phyloP scores from a whole-genome alignment of 2,797 vertebrate species.

The Coregonus suidteri region DNA sequence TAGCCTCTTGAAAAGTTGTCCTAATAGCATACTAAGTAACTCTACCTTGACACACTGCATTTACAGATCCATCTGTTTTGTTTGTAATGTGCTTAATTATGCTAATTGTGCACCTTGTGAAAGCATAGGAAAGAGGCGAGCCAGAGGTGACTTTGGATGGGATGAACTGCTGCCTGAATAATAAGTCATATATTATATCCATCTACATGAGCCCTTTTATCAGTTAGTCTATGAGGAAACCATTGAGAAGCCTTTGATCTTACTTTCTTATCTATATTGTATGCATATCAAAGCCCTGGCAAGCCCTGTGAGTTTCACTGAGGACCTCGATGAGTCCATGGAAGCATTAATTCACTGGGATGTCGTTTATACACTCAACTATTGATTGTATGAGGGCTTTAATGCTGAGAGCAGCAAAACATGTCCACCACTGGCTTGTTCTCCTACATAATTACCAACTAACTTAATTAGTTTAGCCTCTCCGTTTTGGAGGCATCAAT shows the following conservation, averaged over 20 bases:
- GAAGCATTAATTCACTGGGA: constrained; percentile 32
- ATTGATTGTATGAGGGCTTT: constrained; percentile 20
- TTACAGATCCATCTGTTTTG: background rate
- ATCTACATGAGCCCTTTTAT: too few relatives aligned
- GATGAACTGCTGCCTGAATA: too few relatives aligned
- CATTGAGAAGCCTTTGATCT: too few relatives aligned
- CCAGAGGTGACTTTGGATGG: too few relatives aligned
- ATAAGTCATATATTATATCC: too few relatives aligned
- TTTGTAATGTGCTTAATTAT: constrained; percentile 1
- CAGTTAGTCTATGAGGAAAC: too few relatives aligned
- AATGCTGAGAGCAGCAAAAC: constrained; percentile 33
- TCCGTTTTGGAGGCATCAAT: constrained; percentile 7
- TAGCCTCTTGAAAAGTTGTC: background rate
- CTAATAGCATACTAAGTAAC: too few relatives aligned
- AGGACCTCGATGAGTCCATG: constrained; percentile 13
- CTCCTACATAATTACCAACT: constrained; percentile 29
- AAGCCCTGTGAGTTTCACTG: background rate
- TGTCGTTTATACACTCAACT: constrained; percentile 28
- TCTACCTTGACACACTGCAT: too few relatives aligned
- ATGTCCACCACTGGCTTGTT: constrained; percentile 21
- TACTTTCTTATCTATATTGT: constrained; percentile 14
- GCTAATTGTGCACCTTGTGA: background rate
- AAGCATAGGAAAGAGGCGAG: too few relatives aligned
- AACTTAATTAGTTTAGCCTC: constrained; percentile 38
- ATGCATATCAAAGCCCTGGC: constrained; percentile 18